Conservation (phyloP, 53 echinoderm and acorn worm species). For the Paracentrotus lividus region DNA sequence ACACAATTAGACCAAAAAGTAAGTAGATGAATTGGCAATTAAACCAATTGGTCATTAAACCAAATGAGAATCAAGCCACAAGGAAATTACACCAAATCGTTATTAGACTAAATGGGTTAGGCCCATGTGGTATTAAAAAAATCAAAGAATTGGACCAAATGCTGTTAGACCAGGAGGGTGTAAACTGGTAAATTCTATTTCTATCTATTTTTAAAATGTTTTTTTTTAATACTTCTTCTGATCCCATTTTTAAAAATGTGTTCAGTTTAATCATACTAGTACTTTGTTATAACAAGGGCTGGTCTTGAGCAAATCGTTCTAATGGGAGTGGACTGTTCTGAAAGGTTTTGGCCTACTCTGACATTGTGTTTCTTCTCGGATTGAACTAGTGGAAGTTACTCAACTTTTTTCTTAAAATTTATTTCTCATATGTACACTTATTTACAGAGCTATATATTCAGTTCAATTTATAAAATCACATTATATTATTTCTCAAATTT, state of each 20-base stretch:
- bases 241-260: background rate
- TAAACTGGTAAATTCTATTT: no score
- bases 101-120: no score
- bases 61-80: no score
- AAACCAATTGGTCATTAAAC: no score
- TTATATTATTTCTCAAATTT: background rate
- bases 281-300: background rate
- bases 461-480: background rate
- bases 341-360: no score
- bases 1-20: no score
- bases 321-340: background rate
- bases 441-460: slow-evolving; percentile 36
- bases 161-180: no score
- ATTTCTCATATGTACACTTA: background rate
- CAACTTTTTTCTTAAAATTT: background rate
- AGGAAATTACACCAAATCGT: no score
- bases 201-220: background rate
- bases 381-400: background rate
- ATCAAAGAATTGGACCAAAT: no score
- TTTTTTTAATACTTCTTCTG: background rate
- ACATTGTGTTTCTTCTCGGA: background rate
- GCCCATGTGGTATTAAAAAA: no score
- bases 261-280: background rate
- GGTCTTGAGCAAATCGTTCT: background rate
- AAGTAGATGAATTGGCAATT: no score